Conservation (phyloP, 1,140 invertebrate genomes). For the Sminthurides bifidus region DNA sequence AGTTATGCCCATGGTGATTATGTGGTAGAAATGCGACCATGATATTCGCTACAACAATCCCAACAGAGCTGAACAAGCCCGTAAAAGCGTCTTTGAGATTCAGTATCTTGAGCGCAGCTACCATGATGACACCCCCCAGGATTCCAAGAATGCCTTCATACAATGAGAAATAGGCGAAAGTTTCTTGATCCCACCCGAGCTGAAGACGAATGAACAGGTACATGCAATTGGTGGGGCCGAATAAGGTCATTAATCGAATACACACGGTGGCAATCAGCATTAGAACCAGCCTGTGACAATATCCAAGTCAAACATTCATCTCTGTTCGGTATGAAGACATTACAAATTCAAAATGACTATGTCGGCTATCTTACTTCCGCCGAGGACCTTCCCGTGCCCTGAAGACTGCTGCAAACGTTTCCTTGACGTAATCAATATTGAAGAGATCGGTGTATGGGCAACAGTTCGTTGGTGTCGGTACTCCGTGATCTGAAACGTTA, state of each 20-base stretch:
- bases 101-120: conserved; percentile 15
- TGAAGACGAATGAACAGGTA: conserved; percentile 23
- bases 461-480: too few relatives aligned
- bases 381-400: conserved; percentile 6
- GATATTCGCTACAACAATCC: conserved; percentile 13
- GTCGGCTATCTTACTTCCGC: conserved; percentile 8
- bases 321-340: neutral
- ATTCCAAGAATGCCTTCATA: conserved; percentile 11
- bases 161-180: conserved; percentile 14
- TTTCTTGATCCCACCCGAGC: conserved; percentile 15
- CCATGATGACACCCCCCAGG: conserved; percentile 12
- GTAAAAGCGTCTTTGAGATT: conserved; percentile 18
- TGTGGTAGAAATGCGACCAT: conserved; percentile 5
- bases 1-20: neutral
- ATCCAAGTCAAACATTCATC: neutral
- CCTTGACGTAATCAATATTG: conserved; percentile 18
- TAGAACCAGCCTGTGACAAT: conserved; percentile 19
- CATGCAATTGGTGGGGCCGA: conserved; percentile 16
- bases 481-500: too few relatives aligned
- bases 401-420: conserved; percentile 21
- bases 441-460: conserved; percentile 22
- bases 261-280: conserved; percentile 22
- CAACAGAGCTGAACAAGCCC: conserved; percentile 18
- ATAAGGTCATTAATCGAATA: conserved; percentile 18
- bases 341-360: neutral